Percentiles rank a stretch among this genome's conserved stretches.
phyloP scores from a whole-genome alignment of 1,140 invertebrate species.

The Drosophila subpulchrella region DNA sequence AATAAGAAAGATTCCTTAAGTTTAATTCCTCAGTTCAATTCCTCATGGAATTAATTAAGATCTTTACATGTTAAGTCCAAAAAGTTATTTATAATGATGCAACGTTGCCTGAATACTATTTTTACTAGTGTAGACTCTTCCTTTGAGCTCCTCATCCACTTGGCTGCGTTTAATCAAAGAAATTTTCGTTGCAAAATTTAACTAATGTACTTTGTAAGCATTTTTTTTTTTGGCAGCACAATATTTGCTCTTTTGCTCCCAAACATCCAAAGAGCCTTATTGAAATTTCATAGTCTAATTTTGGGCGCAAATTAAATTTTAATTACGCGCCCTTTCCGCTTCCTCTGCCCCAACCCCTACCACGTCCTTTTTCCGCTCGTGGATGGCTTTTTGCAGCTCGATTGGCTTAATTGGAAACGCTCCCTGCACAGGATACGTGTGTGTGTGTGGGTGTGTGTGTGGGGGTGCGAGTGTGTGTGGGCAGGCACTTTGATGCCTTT shows the following conservation, averaged over 20 bases:
- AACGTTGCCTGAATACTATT: not conserved
- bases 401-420: conserved; percentile 61
- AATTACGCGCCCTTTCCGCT: conserved; percentile 58
- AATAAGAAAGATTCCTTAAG: too few relatives aligned
- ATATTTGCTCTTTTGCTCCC: conserved; percentile 12
- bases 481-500: conserved; percentile 53
- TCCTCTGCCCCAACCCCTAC: not conserved
- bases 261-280: conserved; percentile 41
- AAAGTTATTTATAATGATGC: not conserved
- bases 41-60: too few relatives aligned
- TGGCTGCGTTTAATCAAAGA: conserved; percentile 70
- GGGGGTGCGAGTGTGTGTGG: conserved; percentile 10
- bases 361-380: not conserved
- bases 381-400: conserved; percentile 48
- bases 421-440: conserved; percentile 7
- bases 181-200: conserved; percentile 70
- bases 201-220: conserved; percentile 64
- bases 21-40: too few relatives aligned
- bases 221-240: conserved; percentile 41
- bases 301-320: conserved; percentile 75
- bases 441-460: not conserved
- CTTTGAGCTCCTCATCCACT: conserved; percentile 35
- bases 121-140: not conserved
- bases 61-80: not conserved
- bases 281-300: conserved; percentile 78